These are phyloP conservation scores for Eucriotettix oculatus DNA, from an alignment of 2,888 invertebrate genomes.

Conservation along the genomic window DNA sequence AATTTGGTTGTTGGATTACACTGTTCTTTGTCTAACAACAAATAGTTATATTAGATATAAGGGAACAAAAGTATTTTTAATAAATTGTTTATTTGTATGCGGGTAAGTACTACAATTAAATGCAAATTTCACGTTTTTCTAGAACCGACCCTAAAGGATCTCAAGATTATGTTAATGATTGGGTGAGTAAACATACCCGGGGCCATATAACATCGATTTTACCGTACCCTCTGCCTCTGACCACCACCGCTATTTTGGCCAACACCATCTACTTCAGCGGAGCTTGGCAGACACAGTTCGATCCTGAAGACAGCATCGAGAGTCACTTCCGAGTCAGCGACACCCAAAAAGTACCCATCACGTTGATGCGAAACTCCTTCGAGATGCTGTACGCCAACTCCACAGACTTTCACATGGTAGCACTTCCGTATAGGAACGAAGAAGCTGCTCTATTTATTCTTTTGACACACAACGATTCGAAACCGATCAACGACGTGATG, in stretches of 20 bases:
- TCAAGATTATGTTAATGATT: conserved; percentile 20
- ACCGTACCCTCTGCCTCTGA: conserved; percentile 19
- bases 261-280: conserved; percentile 30
- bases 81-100: too few relatives aligned
- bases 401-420: conserved; percentile 21
- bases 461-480: conserved; percentile 22
- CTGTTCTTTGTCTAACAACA: too few relatives aligned
- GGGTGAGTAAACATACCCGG: conserved; percentile 22
- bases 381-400: conserved; percentile 21
- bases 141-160: conserved; percentile 12
- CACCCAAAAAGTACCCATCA: conserved; percentile 16
- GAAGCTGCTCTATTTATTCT: conserved; percentile 29
- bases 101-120: too few relatives aligned
- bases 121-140: background rate
- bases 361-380: conserved; percentile 21
- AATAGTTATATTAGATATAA: too few relatives aligned
- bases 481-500: conserved; percentile 20
- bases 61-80: too few relatives aligned
- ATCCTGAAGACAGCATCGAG: conserved; percentile 20
- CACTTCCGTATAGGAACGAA: conserved; percentile 27
- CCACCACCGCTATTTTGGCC: conserved; percentile 24
- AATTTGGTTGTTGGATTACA: too few relatives aligned
- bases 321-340: conserved; percentile 19
- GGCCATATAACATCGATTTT: conserved; percentile 25
- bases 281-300: conserved; percentile 29